Base-by-base conservation (phyloP, 2,797 vertebrate species). In the Hafferia zeledoni region DNA sequence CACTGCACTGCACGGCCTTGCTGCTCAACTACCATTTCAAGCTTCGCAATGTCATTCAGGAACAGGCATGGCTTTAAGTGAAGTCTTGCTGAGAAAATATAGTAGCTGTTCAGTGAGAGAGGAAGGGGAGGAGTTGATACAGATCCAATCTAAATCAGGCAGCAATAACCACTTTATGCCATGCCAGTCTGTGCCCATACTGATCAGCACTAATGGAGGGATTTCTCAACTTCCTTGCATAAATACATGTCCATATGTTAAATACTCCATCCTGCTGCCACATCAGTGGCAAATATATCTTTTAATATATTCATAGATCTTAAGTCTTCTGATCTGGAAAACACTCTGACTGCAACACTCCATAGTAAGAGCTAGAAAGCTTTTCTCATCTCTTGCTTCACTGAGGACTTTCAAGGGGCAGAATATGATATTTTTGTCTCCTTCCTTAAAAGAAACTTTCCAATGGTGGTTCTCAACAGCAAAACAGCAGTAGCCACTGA, bases 1-100 rank as follows among this genome's bases (percentile, higher is more conserved):
- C 12, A 6, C 12, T 8, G 3, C 43, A 8, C n/a, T 30, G n/a
- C 49, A 70, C 0, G 0, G 30, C 37, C 31, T 67, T 37, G 20
- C 53, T 71, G 41, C 44, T 68, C 17, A 59, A 63, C 43, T 78
- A 47, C 31, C 35, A 41, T 55, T 64, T 68, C 59, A 44, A 46
- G 53, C 31, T 87, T 41, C 60, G 37, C 31, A 56, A 19, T 2
- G 2, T 19, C 43, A 37, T 10, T 90, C 41, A 63, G 59, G 44
- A 91, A 20, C 25, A 77, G 44, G 13, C 22, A 13, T 6, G 22
- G 46, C 59, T 63, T 44, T 24, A 19, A 52, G 28, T 8, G 20
- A 77, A 88, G 25, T 5, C 77, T 72, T 82, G 63, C 59, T 82
- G 59, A 81, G 69, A 81, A 88, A 90, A 89, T 33, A 16, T 1